Evolutionary conservation across 2,797 vertebrate genomes (phyloP), one percentile per base, ranked within the genome.

Genomic region (Mormyrops boulengeri): DNA sequence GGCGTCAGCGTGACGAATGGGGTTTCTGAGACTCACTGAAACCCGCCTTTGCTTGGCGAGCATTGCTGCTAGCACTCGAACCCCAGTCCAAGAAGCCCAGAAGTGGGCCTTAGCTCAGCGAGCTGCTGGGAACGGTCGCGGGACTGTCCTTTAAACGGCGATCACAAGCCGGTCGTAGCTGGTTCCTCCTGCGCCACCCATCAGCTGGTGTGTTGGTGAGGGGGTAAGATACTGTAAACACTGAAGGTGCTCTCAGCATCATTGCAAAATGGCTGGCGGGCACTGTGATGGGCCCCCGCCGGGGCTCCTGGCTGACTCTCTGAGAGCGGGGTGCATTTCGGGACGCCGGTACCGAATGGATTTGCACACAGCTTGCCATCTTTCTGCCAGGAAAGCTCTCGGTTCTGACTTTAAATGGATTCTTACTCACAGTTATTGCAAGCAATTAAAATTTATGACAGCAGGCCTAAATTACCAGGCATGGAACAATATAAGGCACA

Each of bases 401-500:
- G n/a, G 41, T 85, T 85, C 82, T 85, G 3, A n/a, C 82, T 85
- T 85, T 52, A 85, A 85, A 85, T 85, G 19, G 82, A 85, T 85
- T 85, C 82, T 85, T 52, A 26, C 22, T 50, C 49, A 85, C 49
- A 49, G 82, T 52, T 85, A 49, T 30, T 50, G 44, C 82, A 49
- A 52, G 82, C 82, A 50, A 85, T 85, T 85, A 49, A 85, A 85
- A 85, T 85, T 52, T 85, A 85, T 49, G 49, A 85, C 82, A 85
- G 82, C 82, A 85, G 44, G 44, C 47, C 9, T 49, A 85, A 85
- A 52, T 49, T 85, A 85, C 47, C 49, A 85, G 30, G 82, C 73
- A 52, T 85, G 82, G 49, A 85, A 85, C 44, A 85, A 80, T 80
- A 80, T 80, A 80, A 80, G 19, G 73, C 73, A 44, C 41, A 80